Percentiles rank a stretch among this genome's conserved stretches.
phyloP scores from a whole-genome alignment of 2,888 invertebrate genomes.

The Lepidochitona cinerea region DNA sequence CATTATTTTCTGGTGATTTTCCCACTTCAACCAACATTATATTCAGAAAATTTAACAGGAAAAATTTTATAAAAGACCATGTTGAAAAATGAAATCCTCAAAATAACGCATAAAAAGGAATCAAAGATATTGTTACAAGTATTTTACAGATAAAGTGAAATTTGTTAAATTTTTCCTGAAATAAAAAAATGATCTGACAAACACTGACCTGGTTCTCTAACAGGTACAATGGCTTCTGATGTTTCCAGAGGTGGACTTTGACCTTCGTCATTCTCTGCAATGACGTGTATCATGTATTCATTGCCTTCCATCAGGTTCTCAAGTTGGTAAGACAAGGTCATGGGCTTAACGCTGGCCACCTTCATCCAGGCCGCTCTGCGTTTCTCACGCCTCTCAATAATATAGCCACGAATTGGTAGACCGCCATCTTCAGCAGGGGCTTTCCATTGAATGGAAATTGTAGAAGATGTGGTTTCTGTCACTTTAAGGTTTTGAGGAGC shows the following conservation, averaged over 20 bases:
- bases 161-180: no score
- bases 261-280: constrained; percentile 66
- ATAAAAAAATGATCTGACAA: no score
- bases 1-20: no score
- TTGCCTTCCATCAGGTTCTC: constrained; percentile 55
- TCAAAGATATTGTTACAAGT: no score
- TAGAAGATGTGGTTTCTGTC: constrained; percentile 49
- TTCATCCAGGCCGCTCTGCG: constrained; percentile 56
- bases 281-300: constrained; percentile 67
- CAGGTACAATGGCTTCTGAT: constrained; percentile 50
- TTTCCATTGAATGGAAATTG: constrained; percentile 64
- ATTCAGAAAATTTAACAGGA: no score
- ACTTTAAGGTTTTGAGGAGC: constrained; percentile 48
- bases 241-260: constrained; percentile 56
- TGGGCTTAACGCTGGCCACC: constrained; percentile 50
- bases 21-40: no score
- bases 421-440: constrained; percentile 69
- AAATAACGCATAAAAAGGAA: no score
- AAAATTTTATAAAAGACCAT: no score
- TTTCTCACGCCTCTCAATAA: constrained; percentile 60
- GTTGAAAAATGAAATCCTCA: no score
- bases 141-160: no score
- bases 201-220: constrained; percentile 43
- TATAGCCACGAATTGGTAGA: constrained; percentile 55
- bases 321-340: constrained; percentile 47